phyloP scores from a whole-genome alignment of 2,797 vertebrate species.

The Sebastes taczanowskii region DNA sequence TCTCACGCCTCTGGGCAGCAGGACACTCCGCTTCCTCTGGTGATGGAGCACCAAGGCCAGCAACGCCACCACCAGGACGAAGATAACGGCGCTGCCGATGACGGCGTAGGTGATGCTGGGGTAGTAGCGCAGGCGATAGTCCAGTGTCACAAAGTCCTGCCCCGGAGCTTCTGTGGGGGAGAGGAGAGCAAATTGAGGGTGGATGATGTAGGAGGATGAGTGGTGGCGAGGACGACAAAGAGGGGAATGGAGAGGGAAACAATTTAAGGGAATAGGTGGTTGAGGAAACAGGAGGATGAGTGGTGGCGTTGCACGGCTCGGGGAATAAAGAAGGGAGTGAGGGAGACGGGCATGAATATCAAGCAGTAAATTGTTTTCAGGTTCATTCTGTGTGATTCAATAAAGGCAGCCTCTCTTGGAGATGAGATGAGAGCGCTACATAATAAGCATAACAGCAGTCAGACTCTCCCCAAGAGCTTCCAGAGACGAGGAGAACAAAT shows the following conservation, averaged over 20 bases:
- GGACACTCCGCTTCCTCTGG: slow-evolving; percentile 93
- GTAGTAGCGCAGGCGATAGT: slow-evolving; percentile 93
- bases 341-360: slow-evolving; percentile 43
- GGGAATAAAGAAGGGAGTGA: slow-evolving; percentile 14
- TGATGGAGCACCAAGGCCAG: slow-evolving; percentile 94
- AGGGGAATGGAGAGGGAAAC: neutral
- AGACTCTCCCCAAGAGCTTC: slow-evolving; percentile 16
- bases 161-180: slow-evolving; percentile 86
- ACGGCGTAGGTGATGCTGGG: slow-evolving; percentile 97
- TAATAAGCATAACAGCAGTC: slow-evolving; percentile 35
- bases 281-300: slow-evolving; percentile 22
- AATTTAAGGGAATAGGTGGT: neutral
- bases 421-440: slow-evolving; percentile 45
- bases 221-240: neutral
- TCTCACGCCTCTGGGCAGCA: slow-evolving; percentile 86
- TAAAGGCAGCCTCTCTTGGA: slow-evolving; percentile 24
- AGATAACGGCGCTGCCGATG: slow-evolving; percentile 95
- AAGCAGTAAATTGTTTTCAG: slow-evolving; percentile 48
- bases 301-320: slow-evolving; percentile 10
- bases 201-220: neutral
- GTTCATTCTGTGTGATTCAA: slow-evolving; percentile 50
- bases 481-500: slow-evolving; percentile 33
- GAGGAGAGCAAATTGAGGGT: neutral
- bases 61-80: slow-evolving; percentile 93
- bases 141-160: slow-evolving; percentile 93